Evolutionary conservation across 2,888 invertebrate genomes (phyloP).

Genomic region (Drosophila rubida): DNA sequence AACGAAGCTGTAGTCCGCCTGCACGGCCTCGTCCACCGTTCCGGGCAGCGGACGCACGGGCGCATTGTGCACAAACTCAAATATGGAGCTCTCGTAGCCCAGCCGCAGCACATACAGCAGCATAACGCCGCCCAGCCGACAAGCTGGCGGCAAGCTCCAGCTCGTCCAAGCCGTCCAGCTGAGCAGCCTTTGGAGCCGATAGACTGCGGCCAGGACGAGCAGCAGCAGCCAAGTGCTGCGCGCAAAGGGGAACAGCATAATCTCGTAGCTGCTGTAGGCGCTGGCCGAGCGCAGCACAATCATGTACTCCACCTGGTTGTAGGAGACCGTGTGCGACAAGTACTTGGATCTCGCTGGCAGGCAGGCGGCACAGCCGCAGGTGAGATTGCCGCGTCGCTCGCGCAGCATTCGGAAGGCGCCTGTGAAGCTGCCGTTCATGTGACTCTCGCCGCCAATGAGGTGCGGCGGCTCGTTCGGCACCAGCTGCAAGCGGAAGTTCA

Average conservation of each 20-base stretch:
- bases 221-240: slow-evolving; percentile 51
- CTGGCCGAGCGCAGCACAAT: slow-evolving; percentile 39
- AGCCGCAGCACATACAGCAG: slow-evolving; percentile 53
- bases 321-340: slow-evolving; percentile 48
- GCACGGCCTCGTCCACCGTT: slow-evolving; percentile 46
- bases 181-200: background rate
- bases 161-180: background rate
- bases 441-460: slow-evolving; percentile 49
- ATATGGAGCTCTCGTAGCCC: slow-evolving; percentile 68
- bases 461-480: slow-evolving; percentile 54
- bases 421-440: slow-evolving; percentile 54
- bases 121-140: slow-evolving; percentile 35
- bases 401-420: slow-evolving; percentile 59
- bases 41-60: slow-evolving; percentile 56
- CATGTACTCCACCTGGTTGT: slow-evolving; percentile 50
- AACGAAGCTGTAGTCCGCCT: slow-evolving; percentile 47
- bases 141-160: background rate
- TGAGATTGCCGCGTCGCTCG: slow-evolving; percentile 52
- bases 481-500: slow-evolving; percentile 58
- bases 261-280: slow-evolving; percentile 53
- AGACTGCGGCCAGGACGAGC: slow-evolving; percentile 3
- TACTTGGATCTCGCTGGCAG: slow-evolving; percentile 38
- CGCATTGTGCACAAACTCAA: slow-evolving; percentile 61
- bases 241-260: slow-evolving; percentile 64
- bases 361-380: slow-evolving; percentile 61